Base-by-base conservation (phyloP, 2,113 vertebrate genomes). In the Gallinago jamesoni region DNA sequence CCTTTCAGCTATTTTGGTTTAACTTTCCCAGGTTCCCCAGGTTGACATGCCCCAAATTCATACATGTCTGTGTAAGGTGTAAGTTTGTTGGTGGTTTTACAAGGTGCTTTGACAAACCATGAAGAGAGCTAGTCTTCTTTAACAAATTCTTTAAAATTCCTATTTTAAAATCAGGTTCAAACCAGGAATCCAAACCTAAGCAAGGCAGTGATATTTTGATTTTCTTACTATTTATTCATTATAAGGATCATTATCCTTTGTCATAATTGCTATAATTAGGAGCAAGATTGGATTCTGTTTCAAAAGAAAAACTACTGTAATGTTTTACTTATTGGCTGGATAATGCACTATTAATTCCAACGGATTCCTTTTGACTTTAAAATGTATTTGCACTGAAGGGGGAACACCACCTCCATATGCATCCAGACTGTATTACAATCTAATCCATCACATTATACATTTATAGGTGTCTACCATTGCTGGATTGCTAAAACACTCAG, bases 371-470 rank as follows among this genome's bases (percentile, higher is more conserved):
- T 96, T 97, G 96, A 97, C 95, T 95, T 97, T 96, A 98, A 97
- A 98, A 97, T 90, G 91, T 91, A 97, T 97, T 97, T 98, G 82
- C 93, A 97, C 93, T 97, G 97, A 98, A 97, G 97, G 97, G 95
- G 95, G 97, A 98, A 96, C 92, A 97, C 52, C 92, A 96, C 89
- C 92, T 98, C 93, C 94, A 87, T 95, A 97, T 91, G 96, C 93
- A 97, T 97, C 97, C 93, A 97, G 96, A 75, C 92, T 96, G 87
- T 91, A 97, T 97, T 97, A 94, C 96, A 97, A 95, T 96, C 83
- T 95, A 97, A 97, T 97, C 87, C 97, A 96, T 97, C 97, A 96
- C 94, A 97, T 97, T 97, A 97, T 93, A 96, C 97, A 92, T 98
- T 98, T 98, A 97, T 96, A 97, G 93, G 92, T 97, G 97, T 97